Conservation (phyloP, 2,888 invertebrate genomes). For the Xestia ashworthii region DNA sequence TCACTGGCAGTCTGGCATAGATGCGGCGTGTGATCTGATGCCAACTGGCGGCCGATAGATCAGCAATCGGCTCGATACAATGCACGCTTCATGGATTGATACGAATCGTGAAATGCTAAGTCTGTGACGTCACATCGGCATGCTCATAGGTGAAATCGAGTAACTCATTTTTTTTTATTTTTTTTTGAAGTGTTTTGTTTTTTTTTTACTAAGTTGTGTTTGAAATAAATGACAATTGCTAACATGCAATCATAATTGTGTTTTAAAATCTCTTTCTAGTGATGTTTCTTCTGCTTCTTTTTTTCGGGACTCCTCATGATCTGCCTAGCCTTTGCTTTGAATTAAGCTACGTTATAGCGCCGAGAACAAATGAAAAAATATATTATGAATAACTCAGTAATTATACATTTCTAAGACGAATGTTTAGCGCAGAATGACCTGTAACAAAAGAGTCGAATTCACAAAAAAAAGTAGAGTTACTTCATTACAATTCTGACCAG, state of each 20-base stretch:
- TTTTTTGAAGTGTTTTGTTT: not conserved
- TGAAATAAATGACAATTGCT: not conserved
- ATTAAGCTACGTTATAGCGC: not conserved
- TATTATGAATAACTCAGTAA: not conserved
- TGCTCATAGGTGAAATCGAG: not conserved
- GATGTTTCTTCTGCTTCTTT: not conserved
- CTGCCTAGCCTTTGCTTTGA: not conserved
- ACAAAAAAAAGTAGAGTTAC: not conserved
- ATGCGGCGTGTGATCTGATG: slow-evolving; percentile 65
- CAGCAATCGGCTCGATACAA: slow-evolving; percentile 58
- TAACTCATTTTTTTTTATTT: not conserved
- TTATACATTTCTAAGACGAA: not conserved
- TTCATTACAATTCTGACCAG: not conserved
- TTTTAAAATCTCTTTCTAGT: not conserved
- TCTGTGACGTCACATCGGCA: slow-evolving; percentile 45
- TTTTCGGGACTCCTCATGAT: not conserved
- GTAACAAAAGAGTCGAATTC: not conserved
- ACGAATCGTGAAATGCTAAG: slow-evolving; percentile 51
- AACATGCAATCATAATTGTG: not conserved
- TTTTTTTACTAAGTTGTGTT: not conserved
- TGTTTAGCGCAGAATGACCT: not conserved
- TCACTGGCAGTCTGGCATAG: slow-evolving; percentile 51
- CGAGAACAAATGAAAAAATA: not conserved
- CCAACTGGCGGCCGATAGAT: slow-evolving; percentile 61
- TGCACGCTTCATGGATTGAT: slow-evolving; percentile 53